Evolutionary conservation across 1,140 invertebrate species (phyloP), one percentile per base, ranked within the genome.

Genomic region (Reticulitermes speratus): DNA sequence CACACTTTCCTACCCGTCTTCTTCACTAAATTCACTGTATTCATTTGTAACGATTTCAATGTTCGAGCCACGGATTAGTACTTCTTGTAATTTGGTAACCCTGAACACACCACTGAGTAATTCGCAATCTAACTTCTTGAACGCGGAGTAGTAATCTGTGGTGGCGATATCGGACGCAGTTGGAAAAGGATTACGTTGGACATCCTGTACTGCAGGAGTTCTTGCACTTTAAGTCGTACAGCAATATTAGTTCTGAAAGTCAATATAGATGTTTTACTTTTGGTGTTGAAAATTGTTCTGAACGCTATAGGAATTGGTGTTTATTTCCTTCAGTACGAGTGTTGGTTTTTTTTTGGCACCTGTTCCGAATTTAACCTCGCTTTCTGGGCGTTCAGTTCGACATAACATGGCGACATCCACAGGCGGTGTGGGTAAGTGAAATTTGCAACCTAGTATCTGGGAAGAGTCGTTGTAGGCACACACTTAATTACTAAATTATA

Each of bases 341-440:
- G 14, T 65, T 25, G n/a, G 7, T 75, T 75, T 75, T n/a, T 1
- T 75, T 30, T 75, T n/a, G 25, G n/a, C 9, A 75, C n/a, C 25
- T n/a, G n/a, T 75, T 75, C 8, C 65, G 14, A 30, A 75, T n/a
- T 75, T 75, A 75, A 75, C 65, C 65, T 75, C 65, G 65, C 65
- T 75, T 75, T 75, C 65, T 75, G 65, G 65, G n/a, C 65, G 65
- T 30, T 75, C 0, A 30, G 65, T 11, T 30, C 65, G 83, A 84
- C 52, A 19, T 59, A 86, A 82, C 82, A 86, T 86, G 85, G 85
- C 85, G 85, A 86, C 85, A 45, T 86, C 85, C 85, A 86, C 85
- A 48, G 85, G 85, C 45, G 85, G 85, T 86, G 85, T 86, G 85
- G 85, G 85, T 86, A 82, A 86, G 85, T 86, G 65, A 75, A 75